These are phyloP conservation scores for Podocnemis expansa DNA, from an alignment of 2,113 vertebrate species.

Conservation along the genomic window DNA sequence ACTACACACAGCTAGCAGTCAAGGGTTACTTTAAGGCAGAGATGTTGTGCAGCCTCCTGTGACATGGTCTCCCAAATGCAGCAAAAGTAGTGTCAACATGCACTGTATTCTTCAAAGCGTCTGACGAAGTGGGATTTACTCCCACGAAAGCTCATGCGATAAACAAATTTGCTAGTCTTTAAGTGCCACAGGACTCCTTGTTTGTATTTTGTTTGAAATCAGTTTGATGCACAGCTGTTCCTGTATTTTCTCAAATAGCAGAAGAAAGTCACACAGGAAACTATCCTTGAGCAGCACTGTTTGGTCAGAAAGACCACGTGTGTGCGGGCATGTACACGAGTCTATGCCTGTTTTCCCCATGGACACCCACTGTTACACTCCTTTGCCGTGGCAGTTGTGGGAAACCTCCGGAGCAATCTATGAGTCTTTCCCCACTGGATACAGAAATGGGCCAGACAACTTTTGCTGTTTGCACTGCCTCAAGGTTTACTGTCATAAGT, in stretches of 20 bases:
- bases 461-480: background rate
- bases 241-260: background rate
- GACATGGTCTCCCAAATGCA: background rate
- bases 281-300: background rate
- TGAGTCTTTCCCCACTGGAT: background rate
- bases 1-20: background rate
- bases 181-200: no score
- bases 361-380: background rate
- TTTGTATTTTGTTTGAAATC: no score
- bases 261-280: background rate
- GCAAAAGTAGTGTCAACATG: background rate
- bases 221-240: background rate
- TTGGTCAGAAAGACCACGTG: background rate
- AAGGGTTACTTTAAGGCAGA: background rate
- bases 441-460: background rate
- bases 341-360: background rate
- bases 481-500: background rate
- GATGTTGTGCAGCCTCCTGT: background rate
- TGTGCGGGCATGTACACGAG: no score
- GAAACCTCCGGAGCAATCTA: background rate
- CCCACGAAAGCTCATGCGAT: no score
- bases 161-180: no score
- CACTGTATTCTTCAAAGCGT: background rate
- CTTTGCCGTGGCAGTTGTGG: background rate
- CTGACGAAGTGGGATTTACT: no score